Evolutionary conservation across 2,113 vertebrate genomes (phyloP).

Genomic region (Cyanoderma ruficeps): DNA sequence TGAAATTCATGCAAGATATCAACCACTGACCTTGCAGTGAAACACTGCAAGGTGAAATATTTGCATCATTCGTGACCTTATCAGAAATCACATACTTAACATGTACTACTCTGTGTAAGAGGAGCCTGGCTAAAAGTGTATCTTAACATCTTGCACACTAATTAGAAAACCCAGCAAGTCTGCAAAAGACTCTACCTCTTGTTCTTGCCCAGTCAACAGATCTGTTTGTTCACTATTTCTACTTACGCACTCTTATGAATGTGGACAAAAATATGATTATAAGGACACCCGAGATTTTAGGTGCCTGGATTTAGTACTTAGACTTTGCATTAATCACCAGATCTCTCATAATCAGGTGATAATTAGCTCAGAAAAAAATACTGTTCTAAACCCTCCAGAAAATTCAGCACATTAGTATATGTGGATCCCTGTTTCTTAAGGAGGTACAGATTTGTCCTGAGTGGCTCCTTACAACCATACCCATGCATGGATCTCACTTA

Average conservation of each 20-base stretch:
- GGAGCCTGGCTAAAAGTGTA: background rate
- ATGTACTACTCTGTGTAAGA: background rate
- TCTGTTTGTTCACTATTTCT: background rate
- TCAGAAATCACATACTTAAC: background rate
- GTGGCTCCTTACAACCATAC: background rate
- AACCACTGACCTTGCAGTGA: background rate
- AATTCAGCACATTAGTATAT: background rate
- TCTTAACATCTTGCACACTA: background rate
- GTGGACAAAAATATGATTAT: background rate
- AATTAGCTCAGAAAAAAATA: background rate
- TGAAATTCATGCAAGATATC: background rate
- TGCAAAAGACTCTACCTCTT: background rate
- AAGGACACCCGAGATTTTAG: background rate
- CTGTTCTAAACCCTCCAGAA: background rate
- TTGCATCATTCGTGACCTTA: accelerated
- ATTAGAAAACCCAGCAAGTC: background rate
- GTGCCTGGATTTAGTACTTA: background rate
- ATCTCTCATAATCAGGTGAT: background rate
- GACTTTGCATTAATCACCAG: background rate
- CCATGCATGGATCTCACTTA: background rate
- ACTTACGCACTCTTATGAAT: accelerated
- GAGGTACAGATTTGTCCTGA: background rate
- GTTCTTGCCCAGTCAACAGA: background rate
- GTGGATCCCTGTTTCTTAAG: background rate
- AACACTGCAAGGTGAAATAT: background rate